Evolutionary conservation across 2,888 invertebrate species (phyloP).

Genomic region (Mythimna albipuncta): DNA sequence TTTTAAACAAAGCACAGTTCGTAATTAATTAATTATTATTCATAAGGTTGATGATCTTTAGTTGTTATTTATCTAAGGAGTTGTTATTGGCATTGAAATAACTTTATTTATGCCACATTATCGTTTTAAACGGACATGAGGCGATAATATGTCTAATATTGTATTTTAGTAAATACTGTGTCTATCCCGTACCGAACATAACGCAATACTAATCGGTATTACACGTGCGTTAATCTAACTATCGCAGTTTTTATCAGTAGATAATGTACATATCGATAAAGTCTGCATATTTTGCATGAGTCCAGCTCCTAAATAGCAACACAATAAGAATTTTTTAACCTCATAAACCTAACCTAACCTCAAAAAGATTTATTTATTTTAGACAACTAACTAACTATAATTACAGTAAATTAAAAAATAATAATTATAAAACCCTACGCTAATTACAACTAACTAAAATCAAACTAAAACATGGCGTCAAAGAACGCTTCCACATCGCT

Average conservation of each 20-base stretch:
- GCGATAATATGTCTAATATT: constrained; percentile 6
- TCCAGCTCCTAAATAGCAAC: constrained; percentile 15
- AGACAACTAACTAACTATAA: no score
- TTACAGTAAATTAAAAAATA: no score
- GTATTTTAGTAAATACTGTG: constrained; percentile 5
- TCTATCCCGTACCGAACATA: constrained; percentile 27
- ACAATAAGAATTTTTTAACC: background rate
- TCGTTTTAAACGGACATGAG: constrained; percentile 45
- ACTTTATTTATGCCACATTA: constrained; percentile 52
- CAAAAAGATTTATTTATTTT: background rate
- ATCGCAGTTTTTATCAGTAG: constrained; percentile 58
- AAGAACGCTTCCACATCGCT: no score
- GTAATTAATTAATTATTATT: constrained; percentile 14
- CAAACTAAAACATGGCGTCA: no score
- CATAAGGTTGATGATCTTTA: constrained; percentile 47
- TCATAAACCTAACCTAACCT: no score
- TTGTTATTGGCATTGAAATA: constrained; percentile 59
- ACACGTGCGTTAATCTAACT: constrained; percentile 47
- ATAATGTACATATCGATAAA: constrained; percentile 54
- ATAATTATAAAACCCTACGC: no score
- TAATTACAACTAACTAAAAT: no score
- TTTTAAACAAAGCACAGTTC: background rate
- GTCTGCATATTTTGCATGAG: constrained; percentile 53
- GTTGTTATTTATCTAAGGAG: constrained; percentile 37
- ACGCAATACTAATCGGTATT: constrained; percentile 57